A percentile compares a stretch with the other conserved stretches of the same genome.
These are phyloP conservation scores for Buphagus erythrorhynchus DNA, from an alignment of 2,797 vertebrate species.

Conservation along the genomic window DNA sequence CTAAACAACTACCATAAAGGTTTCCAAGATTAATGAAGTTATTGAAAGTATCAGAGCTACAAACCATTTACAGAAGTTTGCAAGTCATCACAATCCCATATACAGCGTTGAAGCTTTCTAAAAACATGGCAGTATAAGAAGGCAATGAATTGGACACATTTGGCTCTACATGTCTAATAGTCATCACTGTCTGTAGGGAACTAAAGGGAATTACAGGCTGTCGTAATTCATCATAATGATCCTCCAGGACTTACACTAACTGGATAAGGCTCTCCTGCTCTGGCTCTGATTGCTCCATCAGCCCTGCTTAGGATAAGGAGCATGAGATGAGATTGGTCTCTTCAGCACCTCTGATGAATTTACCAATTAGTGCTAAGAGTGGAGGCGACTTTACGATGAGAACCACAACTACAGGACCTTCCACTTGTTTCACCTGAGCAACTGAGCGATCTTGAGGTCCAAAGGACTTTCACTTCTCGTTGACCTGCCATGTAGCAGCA, in stretches of 20 bases:
- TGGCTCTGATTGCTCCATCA: background rate
- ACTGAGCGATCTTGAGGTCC: background rate
- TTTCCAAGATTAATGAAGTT: background rate
- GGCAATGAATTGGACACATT: background rate
- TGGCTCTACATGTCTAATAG: background rate
- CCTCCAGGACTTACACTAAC: slow-evolving; percentile 1
- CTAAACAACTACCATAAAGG: background rate
- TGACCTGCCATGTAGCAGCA: accelerated
- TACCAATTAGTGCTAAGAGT: background rate
- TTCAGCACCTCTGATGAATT: background rate
- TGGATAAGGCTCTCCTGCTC: background rate
- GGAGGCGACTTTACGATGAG: background rate
- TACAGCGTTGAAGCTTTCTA: accelerated
- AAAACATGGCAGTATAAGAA: background rate
- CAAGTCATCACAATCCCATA: background rate
- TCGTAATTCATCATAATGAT: background rate
- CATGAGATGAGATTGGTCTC: background rate
- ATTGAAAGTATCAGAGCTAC: background rate
- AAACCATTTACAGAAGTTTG: background rate
- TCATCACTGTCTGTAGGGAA: background rate
- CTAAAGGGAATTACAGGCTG: background rate
- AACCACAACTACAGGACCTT: background rate
- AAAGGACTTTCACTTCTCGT: background rate
- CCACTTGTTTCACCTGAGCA: background rate
- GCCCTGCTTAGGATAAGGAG: background rate